Percentiles rank a stretch among this genome's conserved stretches.
Evolutionary conservation across 2,797 vertebrate genomes (phyloP).

Genomic region (Aphelocoma californica): DNA sequence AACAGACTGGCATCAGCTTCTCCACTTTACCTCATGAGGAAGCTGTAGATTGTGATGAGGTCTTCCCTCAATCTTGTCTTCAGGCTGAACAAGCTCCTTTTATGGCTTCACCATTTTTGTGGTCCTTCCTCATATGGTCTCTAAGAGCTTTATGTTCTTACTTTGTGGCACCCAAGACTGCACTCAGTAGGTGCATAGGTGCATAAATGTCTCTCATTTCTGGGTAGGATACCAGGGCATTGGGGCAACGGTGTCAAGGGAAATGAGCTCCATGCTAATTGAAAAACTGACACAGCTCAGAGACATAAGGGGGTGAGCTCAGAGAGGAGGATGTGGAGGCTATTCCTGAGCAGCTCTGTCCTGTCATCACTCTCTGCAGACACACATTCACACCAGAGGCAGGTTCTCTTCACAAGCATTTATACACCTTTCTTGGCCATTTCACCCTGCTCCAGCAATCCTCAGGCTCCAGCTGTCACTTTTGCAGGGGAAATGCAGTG

Average conservation of each 20-base stretch:
- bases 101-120: not conserved
- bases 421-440: not conserved
- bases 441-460: not conserved
- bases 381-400: not conserved
- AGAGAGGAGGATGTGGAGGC: no score
- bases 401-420: not conserved
- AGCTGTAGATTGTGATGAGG: fast-evolving
- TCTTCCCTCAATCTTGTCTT: not conserved
- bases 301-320: not conserved
- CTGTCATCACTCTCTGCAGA: not conserved
- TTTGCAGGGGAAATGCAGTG: not conserved
- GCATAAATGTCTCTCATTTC: not conserved
- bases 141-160: not conserved
- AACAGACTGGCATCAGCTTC: not conserved
- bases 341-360: not conserved
- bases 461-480: not conserved
- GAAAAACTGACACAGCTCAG: not conserved
- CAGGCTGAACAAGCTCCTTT: not conserved
- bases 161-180: not conserved
- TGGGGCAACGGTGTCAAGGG: not conserved
- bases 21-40: not conserved
- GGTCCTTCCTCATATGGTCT: not conserved
- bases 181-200: not conserved
- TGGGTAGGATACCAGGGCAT: not conserved
- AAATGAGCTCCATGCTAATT: not conserved